Conservation (phyloP, 2,888 invertebrate genomes). For the Eupithecia dodoneata region DNA sequence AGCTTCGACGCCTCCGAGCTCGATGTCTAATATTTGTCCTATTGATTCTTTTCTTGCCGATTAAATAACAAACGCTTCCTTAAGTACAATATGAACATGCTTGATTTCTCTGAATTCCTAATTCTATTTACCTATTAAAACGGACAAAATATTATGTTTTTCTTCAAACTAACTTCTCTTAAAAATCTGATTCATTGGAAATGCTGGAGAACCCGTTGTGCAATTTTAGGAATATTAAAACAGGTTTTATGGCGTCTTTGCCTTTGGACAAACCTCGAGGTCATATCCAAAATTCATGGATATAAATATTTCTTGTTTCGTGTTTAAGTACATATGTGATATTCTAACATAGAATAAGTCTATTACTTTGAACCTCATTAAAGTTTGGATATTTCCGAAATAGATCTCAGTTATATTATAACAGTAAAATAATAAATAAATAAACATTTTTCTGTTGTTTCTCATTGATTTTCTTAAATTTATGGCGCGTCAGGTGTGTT, state of each 20-base stretch:
- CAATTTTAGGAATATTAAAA: constrained; percentile 58
- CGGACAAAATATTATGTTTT: background rate
- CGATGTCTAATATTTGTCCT: constrained; percentile 59
- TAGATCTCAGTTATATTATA: too few relatives aligned
- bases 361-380: background rate
- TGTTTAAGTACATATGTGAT: background rate
- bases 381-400: background rate
- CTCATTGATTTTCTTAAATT: too few relatives aligned
- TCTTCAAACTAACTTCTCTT: background rate
- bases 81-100: background rate
- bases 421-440: too few relatives aligned
- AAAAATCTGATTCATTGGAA: constrained; percentile 29
- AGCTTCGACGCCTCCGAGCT: constrained; percentile 44
- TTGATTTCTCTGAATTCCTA: background rate
- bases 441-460: too few relatives aligned
- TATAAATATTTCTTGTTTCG: background rate
- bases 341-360: background rate
- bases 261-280: constrained; percentile 58
- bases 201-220: constrained; percentile 57
- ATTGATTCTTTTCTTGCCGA: constrained; percentile 76
- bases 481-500: too few relatives aligned
- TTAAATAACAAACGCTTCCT: constrained; percentile 45
- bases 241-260: constrained; percentile 66
- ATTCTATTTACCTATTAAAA: background rate
- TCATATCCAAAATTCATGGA: constrained; percentile 37